phyloP scores from a whole-genome alignment of 1,140 invertebrate genomes.

The Ectropis grisescens region DNA sequence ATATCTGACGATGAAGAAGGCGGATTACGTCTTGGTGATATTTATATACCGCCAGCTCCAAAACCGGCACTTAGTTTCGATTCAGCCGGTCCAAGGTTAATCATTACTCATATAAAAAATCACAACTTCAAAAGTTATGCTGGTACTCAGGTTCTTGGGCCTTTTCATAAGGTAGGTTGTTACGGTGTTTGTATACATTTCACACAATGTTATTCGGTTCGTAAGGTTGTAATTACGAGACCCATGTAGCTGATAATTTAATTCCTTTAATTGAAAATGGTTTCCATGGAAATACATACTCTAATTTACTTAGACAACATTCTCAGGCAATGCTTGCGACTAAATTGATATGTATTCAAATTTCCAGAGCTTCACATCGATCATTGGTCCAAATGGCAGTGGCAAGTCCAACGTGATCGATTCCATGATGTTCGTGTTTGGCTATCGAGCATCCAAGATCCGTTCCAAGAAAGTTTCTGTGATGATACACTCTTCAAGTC shows the following conservation, averaged over 20 bases:
- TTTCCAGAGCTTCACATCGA: conserved; percentile 92
- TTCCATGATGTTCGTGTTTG: conserved; percentile 99
- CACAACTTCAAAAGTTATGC: conserved; percentile 99
- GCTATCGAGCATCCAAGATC: conserved; percentile 95
- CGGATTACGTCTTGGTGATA: conserved; percentile 78
- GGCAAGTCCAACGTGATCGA: conserved; percentile 99
- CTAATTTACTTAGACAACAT: too few relatives aligned
- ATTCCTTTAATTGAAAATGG: too few relatives aligned
- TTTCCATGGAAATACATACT: too few relatives aligned
- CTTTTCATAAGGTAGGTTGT: conserved; percentile 83
- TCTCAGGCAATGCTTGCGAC: too few relatives aligned
- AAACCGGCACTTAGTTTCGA: conserved; percentile 78
- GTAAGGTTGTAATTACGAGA: too few relatives aligned
- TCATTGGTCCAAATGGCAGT: conserved; percentile 99
- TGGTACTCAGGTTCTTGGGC: conserved; percentile 82
- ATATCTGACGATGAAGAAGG: conserved; percentile 76
- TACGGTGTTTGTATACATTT: too few relatives aligned
- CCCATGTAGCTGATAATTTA: too few relatives aligned
- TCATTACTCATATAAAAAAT: conserved; percentile 94
- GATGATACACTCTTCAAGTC: conserved; percentile 94
- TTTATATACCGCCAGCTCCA: conserved; percentile 90
- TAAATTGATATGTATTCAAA: too few relatives aligned
- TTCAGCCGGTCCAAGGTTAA: conserved; percentile 81
- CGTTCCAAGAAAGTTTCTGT: conserved; percentile 96
- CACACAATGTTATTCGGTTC: too few relatives aligned